A percentile compares a stretch with the other conserved stretches of the same genome.
These are phyloP conservation scores for Crossocerus cetratus DNA, from an alignment of 2,888 invertebrate genomes.

Conservation along the genomic window DNA sequence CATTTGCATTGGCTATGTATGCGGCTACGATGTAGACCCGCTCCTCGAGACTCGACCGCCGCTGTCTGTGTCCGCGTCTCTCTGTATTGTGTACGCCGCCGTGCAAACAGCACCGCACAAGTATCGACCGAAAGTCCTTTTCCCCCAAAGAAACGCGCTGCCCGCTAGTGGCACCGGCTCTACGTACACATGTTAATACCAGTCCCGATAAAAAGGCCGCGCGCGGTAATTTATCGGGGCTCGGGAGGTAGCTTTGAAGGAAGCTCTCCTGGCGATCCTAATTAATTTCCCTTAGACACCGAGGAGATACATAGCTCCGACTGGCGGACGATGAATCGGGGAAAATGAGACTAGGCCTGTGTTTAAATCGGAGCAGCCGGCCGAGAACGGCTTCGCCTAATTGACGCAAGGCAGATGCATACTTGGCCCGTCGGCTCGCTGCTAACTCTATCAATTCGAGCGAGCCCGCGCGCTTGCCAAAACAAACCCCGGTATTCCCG, in stretches of 20 bases:
- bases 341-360: slow-evolving; percentile 55
- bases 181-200: not conserved
- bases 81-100: slow-evolving; percentile 7
- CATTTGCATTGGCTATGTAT: slow-evolving; percentile 49
- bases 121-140: slow-evolving; percentile 27
- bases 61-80: too few species aligned
- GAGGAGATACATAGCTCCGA: slow-evolving; percentile 14
- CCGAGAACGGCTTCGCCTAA: slow-evolving; percentile 59
- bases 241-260: not conserved
- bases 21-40: not conserved
- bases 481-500: slow-evolving; percentile 69
- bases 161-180: slow-evolving; percentile 2
- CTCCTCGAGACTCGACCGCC: not conserved
- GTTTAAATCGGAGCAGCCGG: slow-evolving; percentile 59
- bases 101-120: slow-evolving; percentile 15
- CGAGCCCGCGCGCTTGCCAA: slow-evolving; percentile 59
- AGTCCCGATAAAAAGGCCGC: not conserved
- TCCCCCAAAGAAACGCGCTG: slow-evolving; percentile 17
- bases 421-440: slow-evolving; percentile 61
- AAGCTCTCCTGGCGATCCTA: slow-evolving; percentile 17
- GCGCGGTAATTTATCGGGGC: too few species aligned
- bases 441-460: slow-evolving; percentile 68
- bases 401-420: slow-evolving; percentile 70
- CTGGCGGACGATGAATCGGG: slow-evolving; percentile 18
- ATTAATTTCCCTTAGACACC: slow-evolving; percentile 32